phyloP scores from a whole-genome alignment of 2,888 invertebrate genomes.

The Baronia brevicornis region DNA sequence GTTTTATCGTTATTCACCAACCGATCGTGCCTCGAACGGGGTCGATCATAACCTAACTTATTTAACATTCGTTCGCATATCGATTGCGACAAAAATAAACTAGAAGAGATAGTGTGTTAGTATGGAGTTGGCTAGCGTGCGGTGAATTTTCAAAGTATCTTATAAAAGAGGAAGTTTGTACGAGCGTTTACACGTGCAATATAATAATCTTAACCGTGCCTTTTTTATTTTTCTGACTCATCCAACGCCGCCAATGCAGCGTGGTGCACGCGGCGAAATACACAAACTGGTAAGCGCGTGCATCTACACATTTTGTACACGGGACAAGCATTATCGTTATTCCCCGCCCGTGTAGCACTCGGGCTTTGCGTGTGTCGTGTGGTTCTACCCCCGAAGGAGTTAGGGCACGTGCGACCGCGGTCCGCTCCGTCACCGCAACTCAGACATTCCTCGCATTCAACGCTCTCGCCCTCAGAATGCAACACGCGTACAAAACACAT shows the following conservation, averaged over 20 bases:
- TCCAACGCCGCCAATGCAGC: slow-evolving; percentile 62
- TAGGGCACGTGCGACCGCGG: slow-evolving; percentile 39
- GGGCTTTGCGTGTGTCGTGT: slow-evolving; percentile 12
- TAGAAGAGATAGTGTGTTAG: slow-evolving; percentile 69
- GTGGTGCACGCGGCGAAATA: slow-evolving; percentile 52
- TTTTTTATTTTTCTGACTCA: slow-evolving; percentile 68
- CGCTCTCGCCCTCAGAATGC: slow-evolving; percentile 64
- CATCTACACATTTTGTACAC: slow-evolving; percentile 17
- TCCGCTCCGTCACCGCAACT: slow-evolving; percentile 41
- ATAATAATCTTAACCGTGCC: slow-evolving; percentile 42
- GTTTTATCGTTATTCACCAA: slow-evolving; percentile 69
- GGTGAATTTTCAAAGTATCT: slow-evolving; percentile 37
- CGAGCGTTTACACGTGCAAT: slow-evolving; percentile 25
- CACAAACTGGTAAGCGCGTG: slow-evolving; percentile 48
- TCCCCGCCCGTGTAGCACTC: slow-evolving; percentile 12
- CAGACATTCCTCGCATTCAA: slow-evolving; percentile 61
- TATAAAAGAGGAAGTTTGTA: slow-evolving; percentile 26
- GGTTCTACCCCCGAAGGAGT: slow-evolving; percentile 18
- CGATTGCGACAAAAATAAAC: slow-evolving; percentile 68
- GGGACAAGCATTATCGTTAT: slow-evolving; percentile 12
- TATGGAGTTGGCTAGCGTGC: slow-evolving; percentile 66
- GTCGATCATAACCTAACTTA: slow-evolving; percentile 51
- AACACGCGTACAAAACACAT: slow-evolving; percentile 50
- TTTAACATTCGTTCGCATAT: slow-evolving; percentile 59
- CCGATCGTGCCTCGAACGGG: slow-evolving; percentile 54